Percentiles rank a stretch among this genome's conserved stretches.
Evolutionary conservation across 2,888 invertebrate genomes (phyloP).

Genomic region (Hoplodrina ambigua): DNA sequence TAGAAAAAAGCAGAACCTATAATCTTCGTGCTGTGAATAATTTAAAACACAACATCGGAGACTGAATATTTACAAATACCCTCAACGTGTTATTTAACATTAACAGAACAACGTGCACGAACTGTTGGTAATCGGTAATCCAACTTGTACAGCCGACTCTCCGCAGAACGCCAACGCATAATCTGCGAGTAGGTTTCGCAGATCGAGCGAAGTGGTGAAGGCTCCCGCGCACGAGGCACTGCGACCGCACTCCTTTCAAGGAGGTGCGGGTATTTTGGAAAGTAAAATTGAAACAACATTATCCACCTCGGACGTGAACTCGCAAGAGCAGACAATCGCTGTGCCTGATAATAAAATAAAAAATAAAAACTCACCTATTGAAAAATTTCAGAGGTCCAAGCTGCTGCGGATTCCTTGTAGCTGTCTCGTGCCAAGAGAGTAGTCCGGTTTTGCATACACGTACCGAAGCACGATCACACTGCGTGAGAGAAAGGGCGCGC

Average conservation of each 20-base stretch:
- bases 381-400: conserved; percentile 77
- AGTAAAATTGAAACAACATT: conserved; percentile 73
- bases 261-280: conserved; percentile 78
- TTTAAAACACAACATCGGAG: conserved; percentile 66
- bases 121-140: conserved; percentile 64
- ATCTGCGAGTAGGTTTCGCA: conserved; percentile 71
- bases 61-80: conserved; percentile 84
- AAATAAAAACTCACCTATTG: conserved; percentile 79
- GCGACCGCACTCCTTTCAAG: conserved; percentile 69
- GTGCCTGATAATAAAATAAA: conserved; percentile 69
- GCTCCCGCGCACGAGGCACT: conserved; percentile 55
- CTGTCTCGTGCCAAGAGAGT: conserved; percentile 82
- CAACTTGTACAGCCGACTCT: conserved; percentile 70
- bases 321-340: conserved; percentile 81
- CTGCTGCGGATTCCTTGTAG: conserved; percentile 78
- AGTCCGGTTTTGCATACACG: conserved; percentile 90
- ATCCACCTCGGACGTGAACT: conserved; percentile 70
- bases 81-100: conserved; percentile 76
- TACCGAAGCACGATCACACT: conserved; percentile 88
- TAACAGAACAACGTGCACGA: conserved; percentile 68
- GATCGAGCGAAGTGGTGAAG: conserved; percentile 55
- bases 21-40: conserved; percentile 51
- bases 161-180: conserved; percentile 74
- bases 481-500: conserved; percentile 90
- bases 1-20: conserved; percentile 64